Conservation (phyloP, 2,888 invertebrate genomes). For the Agrochola circellaris region DNA sequence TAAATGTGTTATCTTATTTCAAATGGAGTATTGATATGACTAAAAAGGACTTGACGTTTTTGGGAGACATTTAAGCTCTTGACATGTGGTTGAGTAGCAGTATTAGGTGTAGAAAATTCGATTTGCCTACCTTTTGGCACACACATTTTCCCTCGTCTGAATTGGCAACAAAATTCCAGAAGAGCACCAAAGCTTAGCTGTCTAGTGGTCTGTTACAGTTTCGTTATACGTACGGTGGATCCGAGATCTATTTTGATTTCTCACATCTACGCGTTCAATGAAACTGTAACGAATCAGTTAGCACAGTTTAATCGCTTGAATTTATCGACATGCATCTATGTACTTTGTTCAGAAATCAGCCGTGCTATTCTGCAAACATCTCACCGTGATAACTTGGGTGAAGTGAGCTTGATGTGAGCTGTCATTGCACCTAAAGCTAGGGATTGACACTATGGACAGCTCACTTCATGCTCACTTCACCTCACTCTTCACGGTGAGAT, state of each 20-base stretch:
- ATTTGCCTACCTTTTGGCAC: too few species aligned
- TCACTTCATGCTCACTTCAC: too few species aligned
- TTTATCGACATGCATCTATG: constrained; percentile 19
- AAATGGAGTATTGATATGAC: too few species aligned
- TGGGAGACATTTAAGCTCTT: neutral
- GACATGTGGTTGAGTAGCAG: neutral
- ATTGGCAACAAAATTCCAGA: neutral
- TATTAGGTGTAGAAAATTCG: neutral
- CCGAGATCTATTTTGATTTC: constrained; percentile 41
- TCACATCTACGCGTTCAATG: constrained; percentile 23
- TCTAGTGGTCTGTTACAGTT: constrained; percentile 16
- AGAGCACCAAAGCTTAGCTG: neutral
- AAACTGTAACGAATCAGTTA: constrained; percentile 43
- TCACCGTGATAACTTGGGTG: too few species aligned
- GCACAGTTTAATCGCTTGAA: constrained; percentile 28
- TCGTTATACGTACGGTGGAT: constrained; percentile 14
- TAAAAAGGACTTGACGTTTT: neutral
- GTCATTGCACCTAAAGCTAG: too few species aligned
- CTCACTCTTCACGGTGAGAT: too few species aligned
- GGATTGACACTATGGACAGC: too few species aligned
- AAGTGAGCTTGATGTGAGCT: too few species aligned
- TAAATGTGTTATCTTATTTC: too few species aligned
- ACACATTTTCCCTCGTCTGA: neutral
- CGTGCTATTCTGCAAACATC: too few species aligned
- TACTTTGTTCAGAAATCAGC: neutral